phyloP scores from a whole-genome alignment of 2,888 invertebrate species.

The Zaprionus obscuricornis region DNA sequence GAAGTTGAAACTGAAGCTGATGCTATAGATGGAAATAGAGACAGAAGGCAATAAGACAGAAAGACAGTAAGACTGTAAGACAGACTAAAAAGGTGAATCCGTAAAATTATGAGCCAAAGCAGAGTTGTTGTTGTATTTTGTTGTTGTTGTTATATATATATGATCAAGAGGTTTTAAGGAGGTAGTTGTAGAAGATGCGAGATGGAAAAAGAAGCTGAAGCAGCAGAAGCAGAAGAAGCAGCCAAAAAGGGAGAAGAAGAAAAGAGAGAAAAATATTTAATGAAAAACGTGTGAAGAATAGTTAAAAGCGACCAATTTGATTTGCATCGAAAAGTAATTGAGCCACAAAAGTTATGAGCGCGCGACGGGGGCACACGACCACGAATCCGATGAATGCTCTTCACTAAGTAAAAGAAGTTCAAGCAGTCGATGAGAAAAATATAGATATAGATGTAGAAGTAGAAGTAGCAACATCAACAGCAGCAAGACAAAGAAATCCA shows the following conservation, averaged over 20 bases:
- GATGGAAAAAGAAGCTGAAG: slow-evolving; percentile 1
- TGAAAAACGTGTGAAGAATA: slow-evolving; percentile 80
- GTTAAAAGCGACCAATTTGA: slow-evolving; percentile 78
- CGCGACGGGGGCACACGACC: slow-evolving; percentile 69
- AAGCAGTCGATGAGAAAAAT: too few relatives aligned
- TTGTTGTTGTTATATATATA: slow-evolving; percentile 1
- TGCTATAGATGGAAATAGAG: slow-evolving; percentile 2
- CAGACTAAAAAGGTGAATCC: slow-evolving; percentile 34
- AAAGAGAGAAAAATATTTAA: slow-evolving; percentile 51
- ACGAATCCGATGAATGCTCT: slow-evolving; percentile 33
- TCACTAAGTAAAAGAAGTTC: too few relatives aligned
- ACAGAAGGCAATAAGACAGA: slow-evolving; percentile 15
- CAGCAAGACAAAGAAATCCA: too few relatives aligned
- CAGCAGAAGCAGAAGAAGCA: slow-evolving; percentile 3
- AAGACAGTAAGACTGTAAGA: slow-evolving; percentile 12
- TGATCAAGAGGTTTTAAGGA: slow-evolving; percentile 20
- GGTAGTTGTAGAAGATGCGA: neutral
- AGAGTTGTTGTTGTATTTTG: slow-evolving; percentile 19
- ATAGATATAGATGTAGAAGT: too few relatives aligned
- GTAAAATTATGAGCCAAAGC: slow-evolving; percentile 56
- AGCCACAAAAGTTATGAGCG: slow-evolving; percentile 73
- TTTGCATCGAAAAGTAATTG: slow-evolving; percentile 80
- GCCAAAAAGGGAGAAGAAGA: slow-evolving; percentile 14
- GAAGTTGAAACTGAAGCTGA: slow-evolving; percentile 6
- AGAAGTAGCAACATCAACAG: too few relatives aligned